Evolutionary conservation across 2,888 invertebrate genomes (phyloP), one percentile per base, ranked within the genome.

Genomic region (Pasiphila rectangulata): DNA sequence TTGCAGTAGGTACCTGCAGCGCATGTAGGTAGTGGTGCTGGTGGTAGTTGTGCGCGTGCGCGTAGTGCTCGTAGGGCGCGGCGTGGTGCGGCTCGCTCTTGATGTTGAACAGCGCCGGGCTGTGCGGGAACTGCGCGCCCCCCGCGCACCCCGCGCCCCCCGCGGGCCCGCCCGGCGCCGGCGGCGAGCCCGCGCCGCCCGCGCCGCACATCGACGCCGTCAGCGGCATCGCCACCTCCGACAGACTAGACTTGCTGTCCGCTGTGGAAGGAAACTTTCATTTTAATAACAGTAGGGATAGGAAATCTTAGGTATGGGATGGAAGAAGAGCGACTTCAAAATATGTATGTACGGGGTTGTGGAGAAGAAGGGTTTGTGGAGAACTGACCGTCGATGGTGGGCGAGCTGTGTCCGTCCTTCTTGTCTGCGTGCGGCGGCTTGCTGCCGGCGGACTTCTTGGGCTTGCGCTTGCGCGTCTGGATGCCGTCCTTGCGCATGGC

Each of bases 401-500:
- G 88, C 0, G 89, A 88, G 54, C 79, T 76, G 61, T 81, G 85
- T 1, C 77, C 89, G 40, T 89, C 89, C 50, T 62, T 56, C 12
- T 78, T 69, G 10, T 88, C 88, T n/a, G n/a, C n/a, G 36, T 76
- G 76, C 10, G 77, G 64, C 0, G 85, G 79, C 44, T 85, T 83
- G 30, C 77, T 69, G 27, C 90, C 90, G 59, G 90, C 92, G 5
- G 94, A 91, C 74, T 95, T 95, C 79, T 96, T 96, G 51, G 96
- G 96, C 73, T 98, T 98, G 41, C 98, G 92, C 80, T 98, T 98
- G 59, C 98, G 90, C 27, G 98, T 98, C 83, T 98, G 98, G 55
- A 98, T 97, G 44, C 97, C 97, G 71, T 98, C 98, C 77, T 98
- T 98, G 59, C 97, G 93, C 98, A 98, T 98, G 12, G 97, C 96